Base-by-base conservation (phyloP, 1,140 invertebrate genomes). In the Trichoplusia ni region DNA sequence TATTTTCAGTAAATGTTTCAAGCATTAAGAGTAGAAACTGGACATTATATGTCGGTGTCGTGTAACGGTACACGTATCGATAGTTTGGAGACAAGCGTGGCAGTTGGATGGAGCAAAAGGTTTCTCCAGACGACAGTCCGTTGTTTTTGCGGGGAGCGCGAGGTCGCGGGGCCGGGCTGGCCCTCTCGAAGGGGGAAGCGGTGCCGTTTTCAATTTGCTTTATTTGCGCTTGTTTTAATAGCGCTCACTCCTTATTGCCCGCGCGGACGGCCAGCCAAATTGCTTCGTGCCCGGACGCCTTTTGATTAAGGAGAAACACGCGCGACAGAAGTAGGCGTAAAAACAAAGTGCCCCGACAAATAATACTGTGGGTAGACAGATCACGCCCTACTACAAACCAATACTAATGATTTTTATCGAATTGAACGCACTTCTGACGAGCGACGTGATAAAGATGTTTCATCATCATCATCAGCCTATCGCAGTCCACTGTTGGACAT, bases 191-290 rank as follows among this genome's bases (percentile, higher is more conserved):
- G 72, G 73, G 63, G 35, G 59, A 47, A 69, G 66, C 79, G 75
- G 81, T 86, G 77, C 82, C 84, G 73, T 86, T 89, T 89, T 86
- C 86, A 89, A 89, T 89, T 89, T 86, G 84, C 82, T 86, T 86
- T 89, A 85, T 89, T 89, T 89, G 83, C 78, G 79, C 83, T 85
- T 89, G 86, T 87, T 89, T 89, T 86, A 89, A 89, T 89, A 87
- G 86, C 82, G 76, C 71, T 82, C 82, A 75, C 63, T 82, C 75
- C 82, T 89, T 89, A 89, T 89, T 89, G 86, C 80, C 69, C 73
- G 75, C 69, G 72, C 75, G 81, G 79, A 77, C 77, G 79, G 76
- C 77, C 79, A 78, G 67, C 84, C 81, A 89, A 89, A 89, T 89
- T 89, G 84, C 81, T 86, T 86, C 84, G 86, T 89, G 84, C 83